Percentiles rank a stretch among this genome's conserved stretches.
These are phyloP conservation scores for Gymnopithys bicolor DNA, from an alignment of 2,797 vertebrate species.

Conservation along the genomic window DNA sequence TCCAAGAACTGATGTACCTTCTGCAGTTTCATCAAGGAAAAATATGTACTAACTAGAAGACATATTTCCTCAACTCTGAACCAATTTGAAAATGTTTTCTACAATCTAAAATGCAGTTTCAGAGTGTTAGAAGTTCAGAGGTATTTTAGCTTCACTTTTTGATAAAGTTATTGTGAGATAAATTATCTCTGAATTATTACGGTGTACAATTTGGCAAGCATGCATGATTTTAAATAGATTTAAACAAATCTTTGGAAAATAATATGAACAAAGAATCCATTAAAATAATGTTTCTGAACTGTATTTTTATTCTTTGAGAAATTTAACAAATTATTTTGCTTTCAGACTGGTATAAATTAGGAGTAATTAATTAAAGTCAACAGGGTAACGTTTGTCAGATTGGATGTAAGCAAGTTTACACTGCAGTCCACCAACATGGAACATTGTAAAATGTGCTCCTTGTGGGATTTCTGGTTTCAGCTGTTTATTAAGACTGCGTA, in stretches of 20 bases:
- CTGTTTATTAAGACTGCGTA: slow-evolving; percentile 13
- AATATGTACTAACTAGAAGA: not conserved
- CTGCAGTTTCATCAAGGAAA: not conserved
- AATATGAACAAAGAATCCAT: not conserved
- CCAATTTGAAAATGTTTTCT: not conserved
- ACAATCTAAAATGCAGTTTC: not conserved
- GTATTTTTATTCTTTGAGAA: slow-evolving; percentile 22
- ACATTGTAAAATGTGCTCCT: not conserved
- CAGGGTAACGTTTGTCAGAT: slow-evolving; percentile 11
- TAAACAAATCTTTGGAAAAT: not conserved
- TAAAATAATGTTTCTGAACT: slow-evolving; percentile 6
- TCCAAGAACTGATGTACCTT: not conserved
- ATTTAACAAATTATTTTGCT: slow-evolving; percentile 15
- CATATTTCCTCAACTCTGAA: not conserved
- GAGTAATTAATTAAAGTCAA: slow-evolving; percentile 1
- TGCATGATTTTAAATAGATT: not conserved
- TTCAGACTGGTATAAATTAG: not conserved
- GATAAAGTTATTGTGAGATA: not conserved
- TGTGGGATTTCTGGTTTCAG: slow-evolving; percentile 2
- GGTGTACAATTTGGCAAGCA: not conserved
- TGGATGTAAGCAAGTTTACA: not conserved
- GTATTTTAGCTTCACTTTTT: not conserved
- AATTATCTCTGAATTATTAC: not conserved
- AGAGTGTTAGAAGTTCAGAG: not conserved
- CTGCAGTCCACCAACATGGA: not conserved